Base-by-base conservation (phyloP, 2,113 vertebrate species). In the Clinocottus analis region DNA sequence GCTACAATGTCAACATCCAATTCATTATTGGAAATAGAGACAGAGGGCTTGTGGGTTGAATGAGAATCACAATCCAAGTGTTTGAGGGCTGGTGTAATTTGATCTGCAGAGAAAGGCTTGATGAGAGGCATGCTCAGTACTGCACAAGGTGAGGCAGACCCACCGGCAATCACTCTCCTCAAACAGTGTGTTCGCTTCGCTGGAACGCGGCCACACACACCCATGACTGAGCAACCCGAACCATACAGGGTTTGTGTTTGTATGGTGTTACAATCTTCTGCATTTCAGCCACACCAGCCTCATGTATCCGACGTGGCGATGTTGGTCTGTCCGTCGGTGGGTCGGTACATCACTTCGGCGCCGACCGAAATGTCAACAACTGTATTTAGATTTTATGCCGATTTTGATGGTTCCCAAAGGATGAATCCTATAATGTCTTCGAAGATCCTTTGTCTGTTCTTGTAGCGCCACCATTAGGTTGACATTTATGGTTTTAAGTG, bases 161-260 rank as follows among this genome's bases (percentile, higher is more conserved):
- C 73, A 25, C 2, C 4, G 14, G 77, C 86, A 72, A 80, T 90
- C 70, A 80, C 35, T 85, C 81, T 79, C 53, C 67, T 41, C 8
- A 66, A 83, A 85, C n/a, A 61, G 51, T 21, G 66, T 21, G 41
- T 51, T 85, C 76, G 82, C 83, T 75, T 87, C 83, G 75, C 53
- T 61, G 45, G 55, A 78, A 29, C 72, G 47, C 63, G 72, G 31
- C 35, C 79, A 69, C 72, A 64, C 56, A 67, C 27, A 65, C 10
- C 55, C 62, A 56, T 85, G 84, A 88, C 75, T 72, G 67, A 84
- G 90, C 77, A 70, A 39, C 37, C 58, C 4, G 1, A 76, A 72
- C 27, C 3, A 7, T 2, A 13, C 75, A 72, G 63, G 71, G 79
- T 75, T 45, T 49, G n/a, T 1, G 25, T 80, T 75, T 82, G 70